These are phyloP conservation scores for Philhelius pedissequus DNA, from an alignment of 2,888 invertebrate species.

Conservation along the genomic window DNA sequence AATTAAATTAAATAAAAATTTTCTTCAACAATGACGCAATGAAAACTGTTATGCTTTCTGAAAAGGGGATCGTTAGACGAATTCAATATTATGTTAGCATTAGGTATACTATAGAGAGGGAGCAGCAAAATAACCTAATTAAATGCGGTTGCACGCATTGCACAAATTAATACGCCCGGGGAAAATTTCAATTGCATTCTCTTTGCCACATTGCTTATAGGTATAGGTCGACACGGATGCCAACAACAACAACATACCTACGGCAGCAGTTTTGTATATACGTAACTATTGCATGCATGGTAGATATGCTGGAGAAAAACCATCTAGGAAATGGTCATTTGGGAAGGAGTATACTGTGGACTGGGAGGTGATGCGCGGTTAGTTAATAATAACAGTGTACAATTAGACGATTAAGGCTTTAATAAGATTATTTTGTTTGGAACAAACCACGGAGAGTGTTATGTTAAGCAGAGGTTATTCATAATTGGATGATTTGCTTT, in stretches of 20 bases:
- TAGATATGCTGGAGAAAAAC: background rate
- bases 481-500: background rate
- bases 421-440: background rate
- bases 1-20: constrained; percentile 28
- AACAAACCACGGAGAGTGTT: background rate
- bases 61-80: constrained; percentile 3
- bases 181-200: constrained; percentile 56
- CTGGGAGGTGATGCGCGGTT: background rate
- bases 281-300: background rate
- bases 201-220: constrained; percentile 21
- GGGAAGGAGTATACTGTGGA: constrained; percentile 19
- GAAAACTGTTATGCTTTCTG: constrained; percentile 24
- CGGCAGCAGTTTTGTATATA: background rate
- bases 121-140: constrained; percentile 27
- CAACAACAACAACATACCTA: background rate
- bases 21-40: constrained; percentile 53
- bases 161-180: constrained; percentile 50
- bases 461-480: background rate
- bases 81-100: constrained; percentile 21
- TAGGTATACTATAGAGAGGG: background rate
- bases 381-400: background rate
- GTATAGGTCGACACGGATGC: too few species aligned
- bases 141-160: constrained; percentile 53
- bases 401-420: constrained; percentile 8
- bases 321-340: constrained; percentile 53